Conservation (phyloP, 92 coral and sea anemone species). For the Zoanthus sansibaricus region DNA sequence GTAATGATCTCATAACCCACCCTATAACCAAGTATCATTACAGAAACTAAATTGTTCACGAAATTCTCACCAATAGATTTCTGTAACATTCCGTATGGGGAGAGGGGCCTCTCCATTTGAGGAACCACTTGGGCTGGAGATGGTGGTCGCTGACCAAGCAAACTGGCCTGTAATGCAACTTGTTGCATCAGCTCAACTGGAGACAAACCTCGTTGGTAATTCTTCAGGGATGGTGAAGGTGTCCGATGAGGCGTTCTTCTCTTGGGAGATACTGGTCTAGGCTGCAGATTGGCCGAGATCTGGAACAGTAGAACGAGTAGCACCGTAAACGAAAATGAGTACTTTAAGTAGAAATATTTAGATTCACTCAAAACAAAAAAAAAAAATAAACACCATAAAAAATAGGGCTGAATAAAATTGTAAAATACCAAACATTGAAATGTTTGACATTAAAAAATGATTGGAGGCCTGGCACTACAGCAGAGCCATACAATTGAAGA, state of each 20-base stretch:
- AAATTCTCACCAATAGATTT: slow-evolving; percentile 71
- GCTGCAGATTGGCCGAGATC: slow-evolving; percentile 92
- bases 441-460: too few relatives aligned
- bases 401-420: too few relatives aligned
- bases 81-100: slow-evolving; percentile 75
- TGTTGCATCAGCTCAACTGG: slow-evolving; percentile 85
- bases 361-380: too few relatives aligned
- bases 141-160: slow-evolving; percentile 68
- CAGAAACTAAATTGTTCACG: too few relatives aligned
- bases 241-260: slow-evolving; percentile 62
- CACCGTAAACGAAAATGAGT: not conserved
- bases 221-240: slow-evolving; percentile 74
- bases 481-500: too few relatives aligned
- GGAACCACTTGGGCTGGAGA: slow-evolving; percentile 95
- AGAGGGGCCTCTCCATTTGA: slow-evolving; percentile 78
- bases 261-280: slow-evolving; percentile 93
- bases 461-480: too few relatives aligned
- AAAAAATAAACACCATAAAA: too few relatives aligned
- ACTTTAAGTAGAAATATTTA: too few relatives aligned
- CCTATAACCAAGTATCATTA: too few relatives aligned
- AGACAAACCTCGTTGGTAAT: slow-evolving; percentile 76
- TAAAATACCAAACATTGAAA: too few relatives aligned
- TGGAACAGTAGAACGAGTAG: not conserved
- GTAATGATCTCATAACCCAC: too few relatives aligned
- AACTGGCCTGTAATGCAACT: slow-evolving; percentile 77